These are phyloP conservation scores for Heliconius ethilla DNA, from an alignment of 2,888 invertebrate genomes.

Conservation along the genomic window DNA sequence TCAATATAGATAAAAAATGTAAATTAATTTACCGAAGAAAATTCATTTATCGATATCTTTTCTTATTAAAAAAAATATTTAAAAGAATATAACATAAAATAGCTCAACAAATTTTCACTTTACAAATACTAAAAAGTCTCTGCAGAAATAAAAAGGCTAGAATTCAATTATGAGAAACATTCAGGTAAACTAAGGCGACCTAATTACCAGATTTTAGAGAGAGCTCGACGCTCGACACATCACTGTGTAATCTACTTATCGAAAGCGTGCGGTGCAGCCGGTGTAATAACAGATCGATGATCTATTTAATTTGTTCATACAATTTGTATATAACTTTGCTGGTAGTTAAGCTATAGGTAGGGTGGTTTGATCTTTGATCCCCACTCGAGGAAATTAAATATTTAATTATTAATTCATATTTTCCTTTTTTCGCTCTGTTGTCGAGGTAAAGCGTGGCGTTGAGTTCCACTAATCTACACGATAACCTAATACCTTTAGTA, in stretches of 20 bases:
- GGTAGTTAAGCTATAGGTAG: background rate
- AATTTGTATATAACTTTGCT: background rate
- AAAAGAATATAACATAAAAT: conserved; percentile 13
- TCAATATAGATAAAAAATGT: background rate
- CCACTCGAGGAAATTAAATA: too few relatives aligned
- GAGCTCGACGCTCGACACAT: conserved; percentile 38
- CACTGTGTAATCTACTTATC: conserved; percentile 41
- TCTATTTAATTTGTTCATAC: conserved; percentile 25
- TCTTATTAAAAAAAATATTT: background rate
- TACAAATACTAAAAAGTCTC: conserved; percentile 20
- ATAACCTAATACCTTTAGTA: too few relatives aligned
- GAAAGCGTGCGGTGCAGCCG: conserved; percentile 40
- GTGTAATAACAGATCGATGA: conserved; percentile 42
- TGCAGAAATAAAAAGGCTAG: conserved; percentile 25
- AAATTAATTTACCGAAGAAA: background rate
- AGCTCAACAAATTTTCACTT: conserved; percentile 7
- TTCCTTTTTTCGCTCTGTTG: too few relatives aligned
- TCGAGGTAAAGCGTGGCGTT: too few relatives aligned
- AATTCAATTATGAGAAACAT: conserved; percentile 38
- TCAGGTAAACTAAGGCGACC: conserved; percentile 41
- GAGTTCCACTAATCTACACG: too few relatives aligned
- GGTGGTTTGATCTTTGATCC: background rate
- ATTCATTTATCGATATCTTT: background rate
- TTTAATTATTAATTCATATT: too few relatives aligned
- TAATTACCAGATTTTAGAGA: conserved; percentile 43